Conservation (phyloP, 2,797 vertebrate species). For the Luscinia luscinia region DNA sequence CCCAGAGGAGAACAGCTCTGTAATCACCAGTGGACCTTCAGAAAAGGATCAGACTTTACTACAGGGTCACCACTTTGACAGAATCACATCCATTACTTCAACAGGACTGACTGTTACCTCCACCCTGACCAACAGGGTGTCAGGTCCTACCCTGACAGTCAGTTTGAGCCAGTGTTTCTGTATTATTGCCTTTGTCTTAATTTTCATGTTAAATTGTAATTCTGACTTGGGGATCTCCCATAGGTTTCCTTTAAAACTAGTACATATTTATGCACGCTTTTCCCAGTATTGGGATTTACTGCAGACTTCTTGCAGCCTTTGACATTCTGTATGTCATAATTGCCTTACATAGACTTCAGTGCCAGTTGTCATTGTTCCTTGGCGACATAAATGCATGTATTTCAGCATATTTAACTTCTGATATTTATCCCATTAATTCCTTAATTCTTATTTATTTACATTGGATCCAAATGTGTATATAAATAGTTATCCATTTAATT, state of each 20-base stretch:
- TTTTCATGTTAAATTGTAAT: background rate
- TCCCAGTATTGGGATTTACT: background rate
- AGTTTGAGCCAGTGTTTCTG: background rate
- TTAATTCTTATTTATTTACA: constrained; percentile 41
- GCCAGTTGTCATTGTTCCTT: background rate
- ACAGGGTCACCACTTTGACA: background rate
- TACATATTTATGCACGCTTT: background rate
- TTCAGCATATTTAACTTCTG: constrained; percentile 23
- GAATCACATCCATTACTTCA: background rate
- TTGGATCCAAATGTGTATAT: constrained; percentile 25
- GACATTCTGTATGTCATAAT: background rate
- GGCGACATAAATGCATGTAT: background rate
- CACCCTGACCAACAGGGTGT: background rate
- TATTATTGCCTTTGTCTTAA: background rate
- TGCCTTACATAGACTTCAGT: background rate
- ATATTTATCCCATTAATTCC: constrained; percentile 29
- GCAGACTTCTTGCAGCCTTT: background rate
- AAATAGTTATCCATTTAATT: constrained; percentile 53
- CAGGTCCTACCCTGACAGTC: background rate
- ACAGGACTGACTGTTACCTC: too few relatives aligned
- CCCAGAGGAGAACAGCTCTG: background rate
- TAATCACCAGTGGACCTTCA: background rate
- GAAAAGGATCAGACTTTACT: background rate
- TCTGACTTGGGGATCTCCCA: background rate
- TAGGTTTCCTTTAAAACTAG: background rate